phyloP scores from a whole-genome alignment of 2,797 vertebrate genomes.

The Sebastolobus altivelis region DNA sequence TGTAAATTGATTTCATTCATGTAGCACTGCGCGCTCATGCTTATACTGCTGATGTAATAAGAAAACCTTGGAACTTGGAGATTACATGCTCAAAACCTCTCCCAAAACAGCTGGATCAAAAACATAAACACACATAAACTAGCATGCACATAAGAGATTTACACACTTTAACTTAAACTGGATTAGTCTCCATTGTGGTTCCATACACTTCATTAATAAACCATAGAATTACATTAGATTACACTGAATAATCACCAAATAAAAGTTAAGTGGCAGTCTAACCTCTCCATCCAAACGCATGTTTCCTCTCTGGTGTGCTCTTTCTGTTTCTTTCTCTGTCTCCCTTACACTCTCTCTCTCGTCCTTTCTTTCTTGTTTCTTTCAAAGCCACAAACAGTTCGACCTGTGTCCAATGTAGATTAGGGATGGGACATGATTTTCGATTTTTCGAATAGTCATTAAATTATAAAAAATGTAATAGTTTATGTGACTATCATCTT shows the following conservation, averaged over 20 bases:
- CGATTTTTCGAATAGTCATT: too few species aligned
- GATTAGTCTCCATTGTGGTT: background rate
- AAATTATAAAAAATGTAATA: too few species aligned
- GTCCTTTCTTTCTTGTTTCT: background rate
- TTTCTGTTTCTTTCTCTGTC: background rate
- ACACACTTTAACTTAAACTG: background rate
- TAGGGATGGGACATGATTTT: too few species aligned
- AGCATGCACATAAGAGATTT: background rate
- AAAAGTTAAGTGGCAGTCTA: background rate
- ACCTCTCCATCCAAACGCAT: background rate
- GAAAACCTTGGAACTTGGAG: slow-evolving; percentile 7
- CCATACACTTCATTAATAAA: background rate
- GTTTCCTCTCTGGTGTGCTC: too few species aligned
- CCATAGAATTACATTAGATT: background rate
- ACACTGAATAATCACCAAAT: background rate
- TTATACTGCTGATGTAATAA: slow-evolving; percentile 7
- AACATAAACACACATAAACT: background rate
- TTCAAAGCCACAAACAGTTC: background rate
- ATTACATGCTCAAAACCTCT: slow-evolving; percentile 1
- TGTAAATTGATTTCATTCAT: slow-evolving; percentile 53
- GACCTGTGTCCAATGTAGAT: background rate
- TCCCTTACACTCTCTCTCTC: background rate
- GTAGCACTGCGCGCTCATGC: background rate
- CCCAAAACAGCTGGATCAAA: background rate
- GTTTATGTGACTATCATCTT: too few species aligned